Base-by-base conservation (phyloP, 2,888 invertebrate species). In the Caenorhabditis parvicauda region DNA sequence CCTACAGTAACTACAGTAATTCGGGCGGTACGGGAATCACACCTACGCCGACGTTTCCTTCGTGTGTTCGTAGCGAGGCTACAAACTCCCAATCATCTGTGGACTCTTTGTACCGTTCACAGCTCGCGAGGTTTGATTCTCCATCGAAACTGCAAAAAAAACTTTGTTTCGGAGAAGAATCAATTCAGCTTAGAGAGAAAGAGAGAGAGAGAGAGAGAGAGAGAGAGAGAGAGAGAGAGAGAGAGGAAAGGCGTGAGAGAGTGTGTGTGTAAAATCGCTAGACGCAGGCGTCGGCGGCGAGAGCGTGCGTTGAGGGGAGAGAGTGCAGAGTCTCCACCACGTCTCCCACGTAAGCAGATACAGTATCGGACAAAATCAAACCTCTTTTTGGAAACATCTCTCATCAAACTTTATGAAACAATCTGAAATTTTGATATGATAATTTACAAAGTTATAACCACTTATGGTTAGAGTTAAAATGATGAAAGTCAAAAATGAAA, bases 41-140 rank as follows among this genome's bases (percentile, higher is more conserved):
- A 0, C 90, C 91, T 24, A 90, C 88, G n/a, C 90, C 90, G 0
- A 91, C 91, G 1, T 91, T 91, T 1, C 91, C 91, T 81, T 91
- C 91, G 81, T 91, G 91, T 1, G 89, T 89, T 70, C 88, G 44
- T 17, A 72, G 35, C 0, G 69, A 59, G 0, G 69, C 59, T 1
- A 87, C 88, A 80, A 88, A 88, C 2, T 41, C 44, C 76, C 76
- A 76, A 6, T 42, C 44, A 39, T 74, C 63, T 22, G 63, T 56
- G 7, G 32, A 84, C 2, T 90, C 89, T 82, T 90, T 88, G 77
- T 90, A 91, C 9, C 89, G 54, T 60, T 92, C 91, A 37, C 91
- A 89, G 0, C 90, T 88, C 22, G 88, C 88, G 19, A 92, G 84
- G 84, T 91, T 91, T 0, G 88, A 87, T 61, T 88, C 87, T 1